A percentile compares a stretch with the other conserved stretches of the same genome.
Evolutionary conservation across 2,113 vertebrate genomes (phyloP).

Genomic region (Vimba vimba): DNA sequence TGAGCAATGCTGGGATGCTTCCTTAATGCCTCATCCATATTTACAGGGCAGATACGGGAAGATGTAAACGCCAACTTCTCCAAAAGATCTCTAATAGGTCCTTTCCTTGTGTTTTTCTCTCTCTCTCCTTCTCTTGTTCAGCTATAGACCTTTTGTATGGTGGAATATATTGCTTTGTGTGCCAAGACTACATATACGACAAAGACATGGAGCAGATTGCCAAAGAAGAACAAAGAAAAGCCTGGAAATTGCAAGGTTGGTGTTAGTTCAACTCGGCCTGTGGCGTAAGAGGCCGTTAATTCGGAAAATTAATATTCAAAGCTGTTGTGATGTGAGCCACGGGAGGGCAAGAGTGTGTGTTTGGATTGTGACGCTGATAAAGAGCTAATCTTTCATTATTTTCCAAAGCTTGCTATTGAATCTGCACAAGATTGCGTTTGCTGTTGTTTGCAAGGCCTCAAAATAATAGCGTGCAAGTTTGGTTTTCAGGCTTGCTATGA

Average conservation of each 20-base stretch:
- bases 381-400: not conserved
- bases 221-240: constrained; percentile 99
- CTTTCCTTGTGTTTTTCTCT: not conserved
- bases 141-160: constrained; percentile 91
- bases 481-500: not conserved
- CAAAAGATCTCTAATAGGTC: constrained; percentile 20
- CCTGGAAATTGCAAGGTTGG: constrained; percentile 98
- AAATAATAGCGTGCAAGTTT: not conserved
- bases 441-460: not conserved
- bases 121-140: constrained; percentile 36
- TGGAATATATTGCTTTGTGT: constrained; percentile 98
- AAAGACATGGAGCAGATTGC: constrained; percentile 99
- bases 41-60: constrained; percentile 10
- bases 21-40: constrained; percentile 36
- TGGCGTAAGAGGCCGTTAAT: not conserved
- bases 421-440: not conserved
- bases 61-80: not conserved
- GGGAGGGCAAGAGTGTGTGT: not conserved
- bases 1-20: constrained; percentile 5
- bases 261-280: not conserved
- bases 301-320: not conserved
- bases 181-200: constrained; percentile 99
- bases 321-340: not conserved
- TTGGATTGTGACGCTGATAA: not conserved
- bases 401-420: not conserved